Conservation (phyloP, 2,797 vertebrate genomes). For the Allobates femoralis region DNA sequence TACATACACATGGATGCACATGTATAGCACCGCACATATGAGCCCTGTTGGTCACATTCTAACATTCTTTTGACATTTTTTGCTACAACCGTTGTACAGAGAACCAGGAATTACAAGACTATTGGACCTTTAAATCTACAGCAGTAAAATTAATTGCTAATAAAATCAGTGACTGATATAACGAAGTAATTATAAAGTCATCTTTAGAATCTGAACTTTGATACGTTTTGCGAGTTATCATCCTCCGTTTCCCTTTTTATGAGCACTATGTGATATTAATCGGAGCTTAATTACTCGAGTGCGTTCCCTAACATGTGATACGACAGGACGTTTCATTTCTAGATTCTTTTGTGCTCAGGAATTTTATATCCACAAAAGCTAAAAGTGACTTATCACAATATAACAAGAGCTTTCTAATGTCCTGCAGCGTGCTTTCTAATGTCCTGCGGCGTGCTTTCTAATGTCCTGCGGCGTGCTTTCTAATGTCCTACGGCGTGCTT, state of each 20-base stretch:
- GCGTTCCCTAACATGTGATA: conserved; percentile 14
- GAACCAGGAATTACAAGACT: neutral
- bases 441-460: no score
- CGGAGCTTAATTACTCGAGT: neutral
- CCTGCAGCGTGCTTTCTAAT: no score
- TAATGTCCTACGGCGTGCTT: no score
- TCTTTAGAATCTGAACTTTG: conserved; percentile 23
- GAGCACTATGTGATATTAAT: conserved; percentile 8
- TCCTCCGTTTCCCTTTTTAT: conserved; percentile 2
- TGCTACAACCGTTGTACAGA: neutral
- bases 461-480: no score
- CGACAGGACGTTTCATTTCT: conserved; percentile 4
- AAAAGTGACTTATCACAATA: conserved; percentile 14
- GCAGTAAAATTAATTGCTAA: conserved; percentile 18
- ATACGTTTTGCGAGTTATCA: conserved; percentile 2
- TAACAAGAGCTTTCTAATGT: neutral
- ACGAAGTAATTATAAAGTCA: conserved; percentile 1
- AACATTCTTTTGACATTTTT: neutral
- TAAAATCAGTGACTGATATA: conserved; percentile 21
- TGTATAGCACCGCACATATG: neutral
- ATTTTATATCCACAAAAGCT: neutral
- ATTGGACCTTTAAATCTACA: neutral
- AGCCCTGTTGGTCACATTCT: neutral
- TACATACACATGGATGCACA: neutral
- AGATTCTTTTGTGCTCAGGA: neutral